Evolutionary conservation across 2,797 vertebrate species (phyloP), one percentile per base, ranked within the genome.

Genomic region (Vultur gryphus): DNA sequence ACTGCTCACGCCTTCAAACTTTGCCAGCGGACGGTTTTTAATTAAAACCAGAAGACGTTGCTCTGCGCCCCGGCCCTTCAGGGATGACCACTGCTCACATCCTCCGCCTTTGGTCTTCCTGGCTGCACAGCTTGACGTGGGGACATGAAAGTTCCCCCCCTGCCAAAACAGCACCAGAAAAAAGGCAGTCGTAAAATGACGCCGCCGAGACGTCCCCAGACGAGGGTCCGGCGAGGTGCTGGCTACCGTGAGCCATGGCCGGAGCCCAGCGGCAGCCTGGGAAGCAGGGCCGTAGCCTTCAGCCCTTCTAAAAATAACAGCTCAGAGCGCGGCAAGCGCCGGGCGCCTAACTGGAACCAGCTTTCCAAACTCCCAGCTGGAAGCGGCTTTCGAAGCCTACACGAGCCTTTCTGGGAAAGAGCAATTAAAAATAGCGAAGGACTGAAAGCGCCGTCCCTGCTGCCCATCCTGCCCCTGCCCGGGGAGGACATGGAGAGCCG

Each of bases 31-130:
- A 93, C 77, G 90, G 80, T 20, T 95, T 95, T 97, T 97, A 97
- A 97, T 95, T 95, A 77, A 95, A 96, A 93, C 73, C 96, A 97
- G 94, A 71, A 49, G 95, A 59, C 2, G 23, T n/a, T 54, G 43
- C 77, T 86, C 83, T 0, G 1, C 1, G 7, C 62, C 95, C 58
- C 3, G 3, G 87, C 96, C 96, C 96, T 95, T 90, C 44, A n/a
- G 95, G 88, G 95, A 94, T 97, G 96, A 95, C 96, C 96, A 87
- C 80, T 37, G 93, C 83, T 89, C 93, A 85, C 91, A 88, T 96
- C 93, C 96, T 95, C 91, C 0, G 58, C 80, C 94, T 95, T 91
- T 72, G 83, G n/a, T 90, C 94, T 95, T 95, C 91, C 95, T 93
- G 92, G 23, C 87, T 72, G 94, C 95, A 61, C 91, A 95, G 93